Evolutionary conservation across 2,113 vertebrate species (phyloP), one percentile per base, ranked within the genome.

Genomic region (Macroglossus sobrinus): DNA sequence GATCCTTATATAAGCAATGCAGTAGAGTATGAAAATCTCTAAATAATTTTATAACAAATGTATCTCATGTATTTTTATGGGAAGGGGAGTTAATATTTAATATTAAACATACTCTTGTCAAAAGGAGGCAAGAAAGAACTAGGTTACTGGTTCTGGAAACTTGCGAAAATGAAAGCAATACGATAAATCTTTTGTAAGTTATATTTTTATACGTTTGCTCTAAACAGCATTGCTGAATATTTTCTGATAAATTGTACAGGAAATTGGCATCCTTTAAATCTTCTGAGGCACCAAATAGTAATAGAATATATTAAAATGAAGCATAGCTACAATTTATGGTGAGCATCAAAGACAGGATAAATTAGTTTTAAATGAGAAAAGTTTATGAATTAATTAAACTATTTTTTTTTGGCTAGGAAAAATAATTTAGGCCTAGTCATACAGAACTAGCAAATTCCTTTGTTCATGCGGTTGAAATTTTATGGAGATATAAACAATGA

Each of bases 171-270:
- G 93, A 0, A 0, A 87, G 45, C 84, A 91, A 7, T 61, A 59
- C 61, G 92, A 97, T 98, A 98, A 97, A 98, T 98, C 82, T 98
- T 98, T 97, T 74, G 45, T 85, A 97, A 97, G 89, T 80, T 91
- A 15, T 96, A 88, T 97, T 95, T 96, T 97, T 97, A 84, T 96
- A 96, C 80, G 94, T 98, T 97, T 80, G 0, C 28, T 98, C 55
- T 3, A 1, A 63, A 71, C 50, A 94, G 66, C 84, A 91, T 11
- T 98, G 96, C 40, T 95, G 45, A 50, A 84, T 69, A 97, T 96
- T 97, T 96, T 97, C 91, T 93, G 82, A 97, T 97, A 92, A 97
- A 98, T 96, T 97, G 93, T 93, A 53, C 18, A 80, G 28, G 86
- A 97, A 98, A 98, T 96, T 97, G 95, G 35, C 14, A 43, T 91